Evolutionary conservation across 2,888 invertebrate species (phyloP).

Genomic region (Pantelozetes paolii): DNA sequence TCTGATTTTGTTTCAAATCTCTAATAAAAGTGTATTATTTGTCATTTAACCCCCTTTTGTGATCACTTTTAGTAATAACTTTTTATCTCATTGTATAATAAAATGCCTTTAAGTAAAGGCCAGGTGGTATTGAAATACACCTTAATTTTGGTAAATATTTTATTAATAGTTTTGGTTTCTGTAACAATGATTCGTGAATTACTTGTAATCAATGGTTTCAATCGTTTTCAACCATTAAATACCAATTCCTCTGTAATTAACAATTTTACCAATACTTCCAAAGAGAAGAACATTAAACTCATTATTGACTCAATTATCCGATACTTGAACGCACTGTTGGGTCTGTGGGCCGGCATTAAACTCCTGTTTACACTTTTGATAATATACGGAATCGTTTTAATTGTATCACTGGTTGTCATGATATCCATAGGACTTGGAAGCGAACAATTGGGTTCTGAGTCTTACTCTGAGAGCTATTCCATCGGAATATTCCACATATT

Average conservation of each 20-base stretch:
- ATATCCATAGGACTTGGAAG: background rate
- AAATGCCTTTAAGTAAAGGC: constrained; percentile 2
- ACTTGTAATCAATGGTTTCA: background rate
- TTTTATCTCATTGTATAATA: background rate
- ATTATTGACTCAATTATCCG: background rate
- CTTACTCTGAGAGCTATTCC: background rate
- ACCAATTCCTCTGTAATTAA: background rate
- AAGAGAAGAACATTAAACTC: background rate
- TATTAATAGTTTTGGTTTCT: constrained; percentile 16
- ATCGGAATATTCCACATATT: background rate
- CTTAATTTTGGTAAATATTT: background rate
- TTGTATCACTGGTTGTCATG: constrained; percentile 4
- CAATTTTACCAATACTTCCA: background rate
- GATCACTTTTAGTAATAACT: background rate
- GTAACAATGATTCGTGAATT: constrained; percentile 11
- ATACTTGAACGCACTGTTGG: background rate
- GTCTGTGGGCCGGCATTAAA: constrained; percentile 26
- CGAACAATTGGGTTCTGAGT: background rate
- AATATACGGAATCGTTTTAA: background rate
- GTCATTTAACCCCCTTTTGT: too few relatives aligned
- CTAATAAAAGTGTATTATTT: too few relatives aligned
- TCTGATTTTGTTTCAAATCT: too few relatives aligned
- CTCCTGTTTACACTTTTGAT: background rate
- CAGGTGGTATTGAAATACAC: constrained; percentile 3
- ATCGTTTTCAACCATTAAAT: background rate